phyloP scores from a whole-genome alignment of 2,113 vertebrate genomes.

The Heloderma charlesbogerti region DNA sequence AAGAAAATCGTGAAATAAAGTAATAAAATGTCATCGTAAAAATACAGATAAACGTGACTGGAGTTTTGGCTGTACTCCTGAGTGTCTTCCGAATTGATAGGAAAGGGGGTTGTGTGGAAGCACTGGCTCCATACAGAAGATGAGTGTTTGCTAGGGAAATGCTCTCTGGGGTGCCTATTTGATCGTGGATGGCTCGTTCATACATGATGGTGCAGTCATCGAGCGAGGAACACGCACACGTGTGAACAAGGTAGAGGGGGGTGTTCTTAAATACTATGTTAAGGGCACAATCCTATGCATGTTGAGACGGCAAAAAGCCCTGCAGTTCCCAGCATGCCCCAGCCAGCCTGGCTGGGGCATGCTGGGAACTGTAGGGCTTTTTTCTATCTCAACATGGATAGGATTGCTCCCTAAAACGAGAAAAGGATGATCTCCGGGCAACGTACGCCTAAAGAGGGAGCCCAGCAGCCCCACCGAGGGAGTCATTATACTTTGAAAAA shows the following conservation, averaged over 20 bases:
- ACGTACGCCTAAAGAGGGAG: neutral
- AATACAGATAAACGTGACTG: neutral
- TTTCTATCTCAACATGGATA: no score
- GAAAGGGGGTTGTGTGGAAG: neutral
- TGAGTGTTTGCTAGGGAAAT: neutral
- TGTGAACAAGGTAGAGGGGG: neutral
- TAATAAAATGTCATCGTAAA: neutral
- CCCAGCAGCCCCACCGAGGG: neutral
- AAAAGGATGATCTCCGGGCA: neutral
- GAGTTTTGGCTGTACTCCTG: neutral
- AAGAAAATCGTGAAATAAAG: no score
- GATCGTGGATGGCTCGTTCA: neutral
- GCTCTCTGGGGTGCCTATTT: neutral
- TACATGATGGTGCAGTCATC: neutral
- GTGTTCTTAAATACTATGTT: no score
- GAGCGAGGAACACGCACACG: neutral
- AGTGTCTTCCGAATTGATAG: neutral
- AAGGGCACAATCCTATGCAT: no score
- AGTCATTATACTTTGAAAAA: neutral
- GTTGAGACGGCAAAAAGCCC: no score
- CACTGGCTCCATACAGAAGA: neutral
- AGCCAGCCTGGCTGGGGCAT: no score
- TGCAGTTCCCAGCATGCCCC: no score
- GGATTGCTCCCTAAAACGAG: no score
- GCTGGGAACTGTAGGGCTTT: no score